These are phyloP conservation scores for Tenthredo scrophulariae DNA, from an alignment of 2,888 invertebrate species.

Conservation along the genomic window DNA sequence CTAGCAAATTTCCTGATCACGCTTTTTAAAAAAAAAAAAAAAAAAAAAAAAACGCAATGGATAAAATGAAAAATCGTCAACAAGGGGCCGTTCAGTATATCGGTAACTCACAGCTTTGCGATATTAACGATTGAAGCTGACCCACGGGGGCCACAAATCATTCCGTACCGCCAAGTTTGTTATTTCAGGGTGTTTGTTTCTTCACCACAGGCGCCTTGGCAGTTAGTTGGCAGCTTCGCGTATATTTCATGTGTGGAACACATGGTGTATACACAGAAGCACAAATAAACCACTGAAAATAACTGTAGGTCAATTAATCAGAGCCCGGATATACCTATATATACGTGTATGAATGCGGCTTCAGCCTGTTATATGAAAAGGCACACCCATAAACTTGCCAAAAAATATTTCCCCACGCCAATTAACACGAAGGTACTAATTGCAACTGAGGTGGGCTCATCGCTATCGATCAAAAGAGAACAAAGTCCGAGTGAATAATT, in stretches of 20 bases:
- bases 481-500: too few species aligned
- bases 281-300: constrained; percentile 37
- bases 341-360: neutral
- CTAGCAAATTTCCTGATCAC: neutral
- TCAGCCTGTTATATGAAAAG: neutral
- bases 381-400: neutral
- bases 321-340: neutral
- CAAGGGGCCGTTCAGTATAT: too few species aligned
- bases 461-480: too few species aligned
- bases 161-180: constrained; percentile 43
- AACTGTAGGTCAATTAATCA: constrained; percentile 7
- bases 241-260: constrained; percentile 41
- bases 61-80: neutral
- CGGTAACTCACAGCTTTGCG: neutral
- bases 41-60: neutral
- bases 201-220: constrained; percentile 32
- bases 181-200: constrained; percentile 48
- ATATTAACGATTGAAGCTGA: constrained; percentile 31
- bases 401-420: neutral
- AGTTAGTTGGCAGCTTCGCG: constrained; percentile 19
- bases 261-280: neutral
- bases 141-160: constrained; percentile 36
- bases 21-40: neutral
- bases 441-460: too few species aligned
- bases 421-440: too few species aligned